Conservation (phyloP, 2,113 vertebrate genomes). For the Orycteropus afer region DNA sequence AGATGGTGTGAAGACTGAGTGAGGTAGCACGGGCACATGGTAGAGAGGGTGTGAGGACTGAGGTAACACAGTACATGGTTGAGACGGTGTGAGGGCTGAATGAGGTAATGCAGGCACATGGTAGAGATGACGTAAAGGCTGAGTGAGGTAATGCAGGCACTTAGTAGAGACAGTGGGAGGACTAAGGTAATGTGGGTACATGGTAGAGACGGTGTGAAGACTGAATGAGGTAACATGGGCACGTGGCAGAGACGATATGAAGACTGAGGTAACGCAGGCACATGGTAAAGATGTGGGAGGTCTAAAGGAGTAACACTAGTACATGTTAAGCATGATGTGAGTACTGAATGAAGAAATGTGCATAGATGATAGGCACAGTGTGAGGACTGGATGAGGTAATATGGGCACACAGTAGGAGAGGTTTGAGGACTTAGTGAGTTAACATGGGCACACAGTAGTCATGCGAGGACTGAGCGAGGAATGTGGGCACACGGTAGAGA, state of each 20-base stretch:
- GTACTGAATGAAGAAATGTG: neutral
- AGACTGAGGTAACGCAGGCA: neutral
- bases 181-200: neutral
- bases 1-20: no score
- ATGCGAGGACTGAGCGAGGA: neutral
- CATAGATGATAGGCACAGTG: neutral
- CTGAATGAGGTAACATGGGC: neutral
- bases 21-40: neutral
- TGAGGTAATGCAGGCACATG: neutral
- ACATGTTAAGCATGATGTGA: neutral
- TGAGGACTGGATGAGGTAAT: neutral
- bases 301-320: no score
- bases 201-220: neutral
- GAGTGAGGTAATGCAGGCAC: neutral
- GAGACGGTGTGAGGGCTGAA: neutral
- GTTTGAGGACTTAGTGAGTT: neutral
- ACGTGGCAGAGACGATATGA: neutral
- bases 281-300: neutral
- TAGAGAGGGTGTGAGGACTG: neutral
- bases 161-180: neutral
- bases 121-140: neutral
- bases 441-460: neutral
- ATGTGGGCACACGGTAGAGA: no score
- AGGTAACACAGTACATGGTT: neutral
- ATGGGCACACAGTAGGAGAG: neutral